Conservation (phyloP, 2,888 invertebrate species). For the Diaprepes abbreviatus region DNA sequence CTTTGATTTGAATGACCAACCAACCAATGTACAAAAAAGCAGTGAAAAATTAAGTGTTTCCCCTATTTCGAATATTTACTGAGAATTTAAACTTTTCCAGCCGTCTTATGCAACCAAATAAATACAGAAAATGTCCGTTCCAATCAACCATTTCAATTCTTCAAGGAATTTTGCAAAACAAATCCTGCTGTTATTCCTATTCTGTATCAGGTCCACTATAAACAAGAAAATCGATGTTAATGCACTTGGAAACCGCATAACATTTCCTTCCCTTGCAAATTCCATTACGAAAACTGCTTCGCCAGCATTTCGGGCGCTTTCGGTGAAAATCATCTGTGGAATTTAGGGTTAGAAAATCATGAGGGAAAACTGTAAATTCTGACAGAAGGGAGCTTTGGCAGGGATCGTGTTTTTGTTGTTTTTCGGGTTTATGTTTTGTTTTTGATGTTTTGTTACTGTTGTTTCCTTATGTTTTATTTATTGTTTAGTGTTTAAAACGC, state of each 20-base stretch:
- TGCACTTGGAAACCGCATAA: conserved; percentile 9
- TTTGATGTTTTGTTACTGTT: conserved; percentile 13
- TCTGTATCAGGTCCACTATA: conserved; percentile 14
- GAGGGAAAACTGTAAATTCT: conserved; percentile 28
- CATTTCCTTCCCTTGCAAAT: conserved; percentile 29
- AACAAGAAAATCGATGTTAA: conserved; percentile 32
- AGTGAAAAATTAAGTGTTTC: too few relatives aligned
- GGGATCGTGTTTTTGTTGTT: conserved; percentile 40
- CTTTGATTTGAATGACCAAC: too few relatives aligned
- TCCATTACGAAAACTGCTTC: conserved; percentile 42
- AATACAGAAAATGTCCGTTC: not conserved
- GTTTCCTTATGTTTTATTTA: conserved; percentile 12
- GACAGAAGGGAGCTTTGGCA: conserved; percentile 18
- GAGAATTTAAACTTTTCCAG: too few relatives aligned
- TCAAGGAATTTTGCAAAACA: not conserved
- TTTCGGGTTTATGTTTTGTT: conserved; percentile 37
- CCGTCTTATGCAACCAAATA: not conserved
- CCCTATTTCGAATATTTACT: too few relatives aligned
- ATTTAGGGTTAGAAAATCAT: conserved; percentile 33
- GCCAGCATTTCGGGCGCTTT: conserved; percentile 36
- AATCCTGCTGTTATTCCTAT: not conserved
- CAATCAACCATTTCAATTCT: not conserved
- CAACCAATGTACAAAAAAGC: too few relatives aligned
- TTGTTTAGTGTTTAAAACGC: not conserved
- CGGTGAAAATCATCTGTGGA: conserved; percentile 38